Percentiles rank a stretch among this genome's conserved stretches.
Conservation (phyloP, 2,888 invertebrate genomes). For the Cheilosia variabilis region DNA sequence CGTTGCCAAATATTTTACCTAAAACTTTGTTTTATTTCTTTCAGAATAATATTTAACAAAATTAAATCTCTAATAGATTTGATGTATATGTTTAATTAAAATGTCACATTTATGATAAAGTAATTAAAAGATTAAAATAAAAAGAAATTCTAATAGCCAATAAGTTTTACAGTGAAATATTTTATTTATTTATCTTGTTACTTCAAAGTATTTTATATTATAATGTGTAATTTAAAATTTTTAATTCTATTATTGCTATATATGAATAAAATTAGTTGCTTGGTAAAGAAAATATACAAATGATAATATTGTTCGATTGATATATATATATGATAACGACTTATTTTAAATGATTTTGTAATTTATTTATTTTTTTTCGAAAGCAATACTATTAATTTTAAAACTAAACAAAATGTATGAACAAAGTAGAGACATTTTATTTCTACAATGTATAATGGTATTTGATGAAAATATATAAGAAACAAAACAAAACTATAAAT, state of each 20-base stretch:
- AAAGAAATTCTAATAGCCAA: constrained; percentile 71
- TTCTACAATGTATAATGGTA: constrained; percentile 70
- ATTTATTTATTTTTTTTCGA: constrained; percentile 45
- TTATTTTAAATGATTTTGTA: constrained; percentile 54
- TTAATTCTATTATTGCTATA: constrained; percentile 48
- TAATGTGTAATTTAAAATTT: constrained; percentile 43
- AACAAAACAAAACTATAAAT: constrained; percentile 44
- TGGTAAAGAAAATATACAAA: constrained; percentile 63
- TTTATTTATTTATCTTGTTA: constrained; percentile 75
- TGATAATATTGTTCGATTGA: constrained; percentile 39
- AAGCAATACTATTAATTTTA: constrained; percentile 68
- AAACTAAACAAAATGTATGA: constrained; percentile 43
- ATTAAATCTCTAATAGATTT: constrained; percentile 46
- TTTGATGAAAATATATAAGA: constrained; percentile 53
- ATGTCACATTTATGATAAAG: constrained; percentile 56
- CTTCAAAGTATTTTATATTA: constrained; percentile 71
- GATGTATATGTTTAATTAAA: constrained; percentile 50
- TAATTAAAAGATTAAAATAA: constrained; percentile 27
- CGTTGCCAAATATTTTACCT: constrained; percentile 67
- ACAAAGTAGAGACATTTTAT: constrained; percentile 63
- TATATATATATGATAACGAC: constrained; percentile 26
- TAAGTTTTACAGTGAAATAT: constrained; percentile 74
- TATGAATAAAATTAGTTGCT: constrained; percentile 57
- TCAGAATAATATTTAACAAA: constrained; percentile 16
- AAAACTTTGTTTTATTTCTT: constrained; percentile 52